Evolutionary conservation across 2,113 vertebrate genomes (phyloP).

Genomic region (Pomatorhinus ruficollis): DNA sequence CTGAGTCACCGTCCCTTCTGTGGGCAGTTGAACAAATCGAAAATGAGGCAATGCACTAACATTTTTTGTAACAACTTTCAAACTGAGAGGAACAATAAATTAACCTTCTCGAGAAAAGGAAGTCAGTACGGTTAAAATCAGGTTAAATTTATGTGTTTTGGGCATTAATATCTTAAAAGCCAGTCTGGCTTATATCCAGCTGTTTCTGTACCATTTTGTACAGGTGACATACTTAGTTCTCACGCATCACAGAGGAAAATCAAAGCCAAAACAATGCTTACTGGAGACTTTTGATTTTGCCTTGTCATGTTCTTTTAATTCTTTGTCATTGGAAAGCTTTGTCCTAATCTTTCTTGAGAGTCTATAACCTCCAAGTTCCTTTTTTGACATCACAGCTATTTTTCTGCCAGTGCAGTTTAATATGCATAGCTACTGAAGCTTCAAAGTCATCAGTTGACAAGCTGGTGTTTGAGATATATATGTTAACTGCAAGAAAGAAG

Average conservation of each 20-base stretch:
- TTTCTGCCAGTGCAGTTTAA: slow-evolving; percentile 24
- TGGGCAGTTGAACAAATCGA: not conserved
- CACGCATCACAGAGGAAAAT: not conserved
- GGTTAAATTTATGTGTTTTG: not conserved
- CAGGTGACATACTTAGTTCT: not conserved
- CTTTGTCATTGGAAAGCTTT: not conserved
- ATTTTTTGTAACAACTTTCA: not conserved
- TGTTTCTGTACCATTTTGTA: not conserved
- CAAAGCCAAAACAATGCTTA: not conserved
- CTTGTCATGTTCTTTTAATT: slow-evolving; percentile 32
- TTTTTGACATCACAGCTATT: slow-evolving; percentile 35
- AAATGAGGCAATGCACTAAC: not conserved
- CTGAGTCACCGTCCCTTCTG: not conserved
- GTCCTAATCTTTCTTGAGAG: slow-evolving; percentile 14
- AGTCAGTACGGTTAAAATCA: not conserved
- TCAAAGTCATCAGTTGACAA: slow-evolving; percentile 24
- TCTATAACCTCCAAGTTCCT: not conserved
- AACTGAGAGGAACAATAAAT: not conserved
- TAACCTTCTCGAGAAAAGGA: not conserved
- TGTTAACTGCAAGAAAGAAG: not conserved
- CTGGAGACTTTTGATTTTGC: slow-evolving; percentile 1
- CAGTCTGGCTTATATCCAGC: not conserved
- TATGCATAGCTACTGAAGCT: not conserved
- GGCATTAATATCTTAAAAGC: not conserved
- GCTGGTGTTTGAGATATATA: not conserved